Conservation (phyloP, 2,113 vertebrate species). For the Triplophysa tibetana region DNA sequence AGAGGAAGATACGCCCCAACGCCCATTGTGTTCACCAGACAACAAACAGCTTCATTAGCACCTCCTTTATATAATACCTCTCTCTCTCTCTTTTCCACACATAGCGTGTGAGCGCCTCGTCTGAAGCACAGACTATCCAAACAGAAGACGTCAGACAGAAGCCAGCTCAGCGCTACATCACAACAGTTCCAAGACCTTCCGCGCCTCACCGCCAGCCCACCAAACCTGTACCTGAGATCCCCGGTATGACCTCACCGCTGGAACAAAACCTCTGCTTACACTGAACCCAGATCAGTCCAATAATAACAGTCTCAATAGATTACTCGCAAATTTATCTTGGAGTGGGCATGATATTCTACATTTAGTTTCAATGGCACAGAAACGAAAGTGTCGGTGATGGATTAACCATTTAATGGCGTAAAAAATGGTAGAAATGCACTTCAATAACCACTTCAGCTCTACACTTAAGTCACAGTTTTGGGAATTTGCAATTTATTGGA, state of each 20-base stretch:
- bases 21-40: constrained; percentile 47
- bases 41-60: constrained; percentile 60
- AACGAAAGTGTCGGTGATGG: too few species aligned
- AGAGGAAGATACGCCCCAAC: constrained; percentile 30
- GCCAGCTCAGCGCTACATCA: constrained; percentile 40
- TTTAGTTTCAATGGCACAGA: background rate
- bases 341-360: background rate
- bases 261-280: background rate
- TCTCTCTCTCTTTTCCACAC: constrained; percentile 13
- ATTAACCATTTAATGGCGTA: too few species aligned
- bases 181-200: constrained; percentile 8
- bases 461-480: too few species aligned
- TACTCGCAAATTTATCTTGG: background rate
- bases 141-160: constrained; percentile 46
- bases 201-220: background rate
- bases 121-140: constrained; percentile 50
- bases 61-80: constrained; percentile 34
- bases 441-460: too few species aligned
- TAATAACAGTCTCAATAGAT: constrained; percentile 1
- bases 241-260: constrained; percentile 2
- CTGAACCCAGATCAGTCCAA: constrained; percentile 3
- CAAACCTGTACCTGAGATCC: constrained; percentile 4
- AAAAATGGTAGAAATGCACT: too few species aligned
- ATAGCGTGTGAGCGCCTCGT: constrained; percentile 35
- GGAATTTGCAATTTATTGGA: too few species aligned